These are phyloP conservation scores for Drosophila virilis DNA, from an alignment of 1,140 invertebrate genomes.

Conservation along the genomic window DNA sequence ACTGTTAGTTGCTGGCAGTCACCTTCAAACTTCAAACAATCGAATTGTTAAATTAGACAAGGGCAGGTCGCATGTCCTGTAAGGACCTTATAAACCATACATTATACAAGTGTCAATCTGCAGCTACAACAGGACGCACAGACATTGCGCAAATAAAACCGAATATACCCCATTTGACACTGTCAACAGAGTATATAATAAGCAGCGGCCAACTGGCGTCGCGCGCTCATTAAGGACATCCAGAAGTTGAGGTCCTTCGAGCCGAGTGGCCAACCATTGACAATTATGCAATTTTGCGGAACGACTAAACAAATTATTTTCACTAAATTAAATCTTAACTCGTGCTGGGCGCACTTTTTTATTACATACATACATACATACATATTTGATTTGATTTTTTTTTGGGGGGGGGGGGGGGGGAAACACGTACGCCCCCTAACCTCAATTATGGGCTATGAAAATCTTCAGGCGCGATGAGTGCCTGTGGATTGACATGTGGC, in stretches of 20 bases:
- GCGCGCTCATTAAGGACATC: constrained; percentile 58
- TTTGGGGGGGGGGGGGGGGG: constrained; percentile 33
- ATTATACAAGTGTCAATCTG: not conserved
- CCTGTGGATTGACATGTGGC: constrained; percentile 71
- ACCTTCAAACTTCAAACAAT: too few relatives aligned
- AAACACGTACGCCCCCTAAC: constrained; percentile 56
- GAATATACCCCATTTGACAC: not conserved
- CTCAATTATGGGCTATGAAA: constrained; percentile 48
- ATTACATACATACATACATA: too few relatives aligned
- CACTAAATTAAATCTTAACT: constrained; percentile 83
- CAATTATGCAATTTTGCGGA: constrained; percentile 79
- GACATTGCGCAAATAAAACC: not conserved
- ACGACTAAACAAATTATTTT: constrained; percentile 83
- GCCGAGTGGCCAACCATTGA: constrained; percentile 55
- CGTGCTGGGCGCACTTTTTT: constrained; percentile 79
- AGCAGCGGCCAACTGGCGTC: constrained; percentile 28
- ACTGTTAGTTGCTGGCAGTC: too few relatives aligned
- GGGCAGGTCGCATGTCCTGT: too few relatives aligned
- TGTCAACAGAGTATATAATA: not conserved
- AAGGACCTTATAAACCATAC: not conserved
- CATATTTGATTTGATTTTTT: not conserved
- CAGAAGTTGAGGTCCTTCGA: constrained; percentile 19
- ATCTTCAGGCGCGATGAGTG: constrained; percentile 17
- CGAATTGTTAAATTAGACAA: too few relatives aligned
- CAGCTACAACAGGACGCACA: too few relatives aligned